Conservation (phyloP, 2,888 invertebrate species). For the Macrophya alboannulata region DNA sequence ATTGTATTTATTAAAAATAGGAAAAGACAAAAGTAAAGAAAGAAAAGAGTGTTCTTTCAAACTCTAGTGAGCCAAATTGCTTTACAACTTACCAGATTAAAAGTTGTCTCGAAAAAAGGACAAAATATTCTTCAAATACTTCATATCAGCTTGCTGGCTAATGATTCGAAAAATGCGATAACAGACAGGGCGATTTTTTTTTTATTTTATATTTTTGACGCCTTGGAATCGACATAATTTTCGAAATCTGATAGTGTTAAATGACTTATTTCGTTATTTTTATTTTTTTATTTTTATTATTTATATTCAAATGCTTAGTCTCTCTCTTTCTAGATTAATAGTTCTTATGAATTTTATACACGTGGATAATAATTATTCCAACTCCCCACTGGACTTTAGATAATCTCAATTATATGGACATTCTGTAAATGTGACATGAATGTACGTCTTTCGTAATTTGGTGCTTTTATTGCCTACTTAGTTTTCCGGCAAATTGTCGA, state of each 20-base stretch:
- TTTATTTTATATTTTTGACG: background rate
- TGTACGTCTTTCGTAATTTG: slow-evolving; percentile 28
- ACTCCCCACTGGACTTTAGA: background rate
- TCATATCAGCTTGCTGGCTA: background rate
- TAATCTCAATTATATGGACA: slow-evolving; percentile 23
- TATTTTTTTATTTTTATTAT: background rate
- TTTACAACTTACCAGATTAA: background rate
- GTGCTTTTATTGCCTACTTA: slow-evolving; percentile 32
- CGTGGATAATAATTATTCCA: background rate
- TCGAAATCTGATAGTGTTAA: background rate
- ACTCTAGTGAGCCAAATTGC: background rate
- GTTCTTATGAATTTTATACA: background rate
- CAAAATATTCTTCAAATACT: background rate
- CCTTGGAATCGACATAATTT: background rate
- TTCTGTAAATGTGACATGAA: background rate
- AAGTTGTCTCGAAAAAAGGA: background rate
- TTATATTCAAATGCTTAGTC: background rate
- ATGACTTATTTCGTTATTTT: background rate
- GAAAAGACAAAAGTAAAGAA: background rate
- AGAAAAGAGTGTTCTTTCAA: background rate
- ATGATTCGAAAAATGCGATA: background rate
- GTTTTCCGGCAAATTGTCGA: background rate
- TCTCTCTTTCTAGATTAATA: background rate
- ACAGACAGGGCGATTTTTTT: background rate
- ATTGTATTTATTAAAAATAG: slow-evolving; percentile 11